Percentiles rank a stretch among this genome's conserved stretches.
These are phyloP conservation scores for Dendrocincla tyrannina DNA, from an alignment of 2,797 vertebrate genomes.

Conservation along the genomic window DNA sequence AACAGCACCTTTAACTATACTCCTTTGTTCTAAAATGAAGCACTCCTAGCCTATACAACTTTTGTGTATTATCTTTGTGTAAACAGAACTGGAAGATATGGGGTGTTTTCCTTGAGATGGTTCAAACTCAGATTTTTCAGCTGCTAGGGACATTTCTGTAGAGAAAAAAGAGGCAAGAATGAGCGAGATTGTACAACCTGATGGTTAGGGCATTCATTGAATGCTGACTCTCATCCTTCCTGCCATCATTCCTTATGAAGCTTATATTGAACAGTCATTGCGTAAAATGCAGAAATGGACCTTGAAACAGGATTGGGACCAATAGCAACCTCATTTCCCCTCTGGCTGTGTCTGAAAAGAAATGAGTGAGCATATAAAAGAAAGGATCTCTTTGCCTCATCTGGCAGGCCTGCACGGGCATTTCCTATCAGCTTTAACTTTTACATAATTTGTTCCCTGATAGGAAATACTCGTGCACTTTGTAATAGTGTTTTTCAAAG, in stretches of 20 bases:
- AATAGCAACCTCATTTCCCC: not conserved
- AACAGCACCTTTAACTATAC: not conserved
- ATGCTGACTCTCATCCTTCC: not conserved
- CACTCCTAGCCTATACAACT: not conserved
- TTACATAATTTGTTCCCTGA: too few relatives aligned
- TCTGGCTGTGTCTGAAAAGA: conserved; percentile 4
- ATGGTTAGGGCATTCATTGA: not conserved
- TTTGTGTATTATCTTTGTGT: not conserved
- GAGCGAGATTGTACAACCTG: not conserved
- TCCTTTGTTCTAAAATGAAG: not conserved
- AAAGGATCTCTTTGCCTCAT: conserved; percentile 5
- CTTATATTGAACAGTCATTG: not conserved
- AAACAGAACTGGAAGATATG: not conserved
- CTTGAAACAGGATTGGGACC: conserved; percentile 17
- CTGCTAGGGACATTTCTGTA: not conserved
- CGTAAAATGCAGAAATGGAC: not conserved
- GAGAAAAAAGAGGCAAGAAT: not conserved
- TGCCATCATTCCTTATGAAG: not conserved
- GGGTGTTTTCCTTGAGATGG: not conserved
- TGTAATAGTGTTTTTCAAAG: not conserved
- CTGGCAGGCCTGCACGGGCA: not conserved
- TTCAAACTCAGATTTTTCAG: not conserved
- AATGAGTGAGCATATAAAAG: not conserved
- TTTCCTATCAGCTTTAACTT: not conserved
- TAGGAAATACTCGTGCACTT: not conserved